Conservation (phyloP, 2,888 invertebrate species). For the Dysmachus trigonus region DNA sequence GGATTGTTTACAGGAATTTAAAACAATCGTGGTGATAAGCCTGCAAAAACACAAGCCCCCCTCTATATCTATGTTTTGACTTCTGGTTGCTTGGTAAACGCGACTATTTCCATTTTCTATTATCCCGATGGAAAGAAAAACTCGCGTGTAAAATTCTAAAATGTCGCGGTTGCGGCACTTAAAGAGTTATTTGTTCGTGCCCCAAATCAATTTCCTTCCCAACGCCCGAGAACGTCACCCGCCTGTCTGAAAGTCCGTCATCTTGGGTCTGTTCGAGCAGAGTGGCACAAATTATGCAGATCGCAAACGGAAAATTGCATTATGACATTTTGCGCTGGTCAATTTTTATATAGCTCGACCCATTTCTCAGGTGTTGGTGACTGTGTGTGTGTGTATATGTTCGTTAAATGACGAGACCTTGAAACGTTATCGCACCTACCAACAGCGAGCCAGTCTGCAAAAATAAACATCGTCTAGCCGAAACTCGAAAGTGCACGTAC, state of each 20-base stretch:
- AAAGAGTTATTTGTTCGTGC: not conserved
- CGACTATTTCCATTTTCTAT: not conserved
- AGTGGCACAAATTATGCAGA: slow-evolving; percentile 5
- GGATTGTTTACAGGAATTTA: not conserved
- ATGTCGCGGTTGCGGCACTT: not conserved
- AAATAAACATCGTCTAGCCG: slow-evolving; percentile 29
- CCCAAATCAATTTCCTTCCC: not conserved
- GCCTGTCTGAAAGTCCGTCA: not conserved
- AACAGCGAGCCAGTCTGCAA: slow-evolving; percentile 33
- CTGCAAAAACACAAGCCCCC: not conserved
- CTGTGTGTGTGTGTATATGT: not conserved
- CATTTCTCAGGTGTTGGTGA: not conserved
- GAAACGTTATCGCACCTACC: slow-evolving; percentile 41
- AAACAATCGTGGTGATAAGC: not conserved
- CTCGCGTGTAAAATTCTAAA: not conserved
- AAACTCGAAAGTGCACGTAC: slow-evolving; percentile 29
- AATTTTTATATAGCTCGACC: not conserved
- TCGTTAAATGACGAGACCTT: slow-evolving; percentile 17
- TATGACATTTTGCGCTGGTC: slow-evolving; percentile 6
- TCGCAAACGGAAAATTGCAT: slow-evolving; percentile 14
- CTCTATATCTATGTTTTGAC: not conserved
- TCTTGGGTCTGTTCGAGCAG: not conserved
- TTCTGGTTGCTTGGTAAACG: not conserved
- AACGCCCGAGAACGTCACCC: not conserved
- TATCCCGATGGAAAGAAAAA: not conserved